Conservation (phyloP, 2,888 invertebrate species). For the Lasioglossum vierecki region DNA sequence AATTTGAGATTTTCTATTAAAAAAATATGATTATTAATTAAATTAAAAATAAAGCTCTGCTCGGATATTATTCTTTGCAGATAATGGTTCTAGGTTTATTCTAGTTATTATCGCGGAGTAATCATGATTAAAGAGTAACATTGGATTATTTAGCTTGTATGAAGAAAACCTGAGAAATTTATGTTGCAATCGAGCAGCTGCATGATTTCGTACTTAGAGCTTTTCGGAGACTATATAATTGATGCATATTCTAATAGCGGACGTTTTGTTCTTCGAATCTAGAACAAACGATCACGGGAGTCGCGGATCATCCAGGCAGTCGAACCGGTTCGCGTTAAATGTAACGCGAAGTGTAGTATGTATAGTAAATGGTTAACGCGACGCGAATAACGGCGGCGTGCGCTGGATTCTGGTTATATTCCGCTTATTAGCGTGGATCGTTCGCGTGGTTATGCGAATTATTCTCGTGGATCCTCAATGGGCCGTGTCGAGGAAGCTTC, state of each 20-base stretch:
- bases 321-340: slow-evolving; percentile 47
- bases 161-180: too few species aligned
- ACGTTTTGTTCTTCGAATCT: neutral
- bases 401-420: slow-evolving; percentile 23
- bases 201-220: too few species aligned
- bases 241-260: too few species aligned
- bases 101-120: too few species aligned
- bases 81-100: too few species aligned
- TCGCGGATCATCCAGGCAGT: slow-evolving; percentile 2
- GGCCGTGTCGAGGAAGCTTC: neutral
- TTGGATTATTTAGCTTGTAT: too few species aligned
- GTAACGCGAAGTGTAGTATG: slow-evolving; percentile 50
- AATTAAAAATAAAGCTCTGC: too few species aligned
- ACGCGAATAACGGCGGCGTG: slow-evolving; percentile 12
- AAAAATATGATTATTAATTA: too few species aligned
- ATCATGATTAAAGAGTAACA: too few species aligned
- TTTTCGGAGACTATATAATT: too few species aligned
- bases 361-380: slow-evolving; percentile 30
- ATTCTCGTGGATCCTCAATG: slow-evolving; percentile 9
- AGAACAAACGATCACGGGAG: slow-evolving; percentile 27
- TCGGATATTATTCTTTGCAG: too few species aligned
- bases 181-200: too few species aligned
- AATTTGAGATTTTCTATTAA: neutral
- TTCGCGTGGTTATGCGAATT: slow-evolving; percentile 12
- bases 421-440: slow-evolving; percentile 27